Evolutionary conservation across 2,797 vertebrate species (phyloP).

Genomic region (Acridotheres tristis): DNA sequence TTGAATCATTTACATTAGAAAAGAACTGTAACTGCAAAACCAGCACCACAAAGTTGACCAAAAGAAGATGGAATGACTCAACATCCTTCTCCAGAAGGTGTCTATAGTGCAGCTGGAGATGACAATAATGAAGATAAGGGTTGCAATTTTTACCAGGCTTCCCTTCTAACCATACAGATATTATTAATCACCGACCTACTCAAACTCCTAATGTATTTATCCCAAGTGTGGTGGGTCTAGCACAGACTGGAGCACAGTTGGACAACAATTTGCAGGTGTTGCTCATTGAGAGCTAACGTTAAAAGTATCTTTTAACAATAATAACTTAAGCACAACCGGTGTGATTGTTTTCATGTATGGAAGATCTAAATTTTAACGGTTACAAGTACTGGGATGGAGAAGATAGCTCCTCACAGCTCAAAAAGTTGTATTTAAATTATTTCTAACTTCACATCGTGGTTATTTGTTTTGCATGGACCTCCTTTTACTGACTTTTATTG

Average conservation of each 20-base stretch:
- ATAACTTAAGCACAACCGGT: not conserved
- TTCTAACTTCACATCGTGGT: accelerated
- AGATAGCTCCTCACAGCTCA: not conserved
- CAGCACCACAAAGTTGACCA: not conserved
- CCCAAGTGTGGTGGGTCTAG: not conserved
- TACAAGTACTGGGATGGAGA: not conserved
- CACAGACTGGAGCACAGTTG: not conserved
- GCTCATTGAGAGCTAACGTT: accelerated
- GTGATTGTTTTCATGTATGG: not conserved
- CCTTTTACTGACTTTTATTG: not conserved
- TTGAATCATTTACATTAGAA: not conserved
- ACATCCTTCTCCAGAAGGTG: not conserved
- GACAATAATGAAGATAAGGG: not conserved
- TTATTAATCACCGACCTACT: not conserved
- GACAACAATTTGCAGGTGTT: not conserved
- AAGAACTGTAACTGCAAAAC: not conserved
- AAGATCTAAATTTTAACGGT: not conserved
- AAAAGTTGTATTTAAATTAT: not conserved
- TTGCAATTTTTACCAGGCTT: not conserved
- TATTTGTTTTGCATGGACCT: not conserved
- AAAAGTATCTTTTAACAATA: not conserved
- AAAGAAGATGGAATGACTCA: accelerated
- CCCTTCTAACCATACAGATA: not conserved
- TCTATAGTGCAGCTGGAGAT: not conserved
- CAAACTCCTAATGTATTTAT: not conserved